Evolutionary conservation across 2,888 invertebrate genomes (phyloP).

Genomic region (Conus canariensis): DNA sequence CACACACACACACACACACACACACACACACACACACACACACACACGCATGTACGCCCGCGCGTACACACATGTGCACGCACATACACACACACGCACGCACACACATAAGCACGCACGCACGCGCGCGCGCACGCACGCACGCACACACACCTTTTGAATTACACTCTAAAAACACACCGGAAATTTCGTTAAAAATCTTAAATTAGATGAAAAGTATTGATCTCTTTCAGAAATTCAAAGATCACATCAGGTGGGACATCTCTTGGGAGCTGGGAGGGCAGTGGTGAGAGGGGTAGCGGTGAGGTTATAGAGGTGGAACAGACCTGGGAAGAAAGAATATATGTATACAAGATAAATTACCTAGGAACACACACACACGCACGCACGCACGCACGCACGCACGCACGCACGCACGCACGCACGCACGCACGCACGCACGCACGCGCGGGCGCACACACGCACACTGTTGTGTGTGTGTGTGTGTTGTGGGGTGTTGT

Average conservation of each 20-base stretch:
- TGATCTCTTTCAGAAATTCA: too few species aligned
- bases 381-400: conserved; percentile 12
- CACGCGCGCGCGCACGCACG: neutral
- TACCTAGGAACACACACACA: neutral
- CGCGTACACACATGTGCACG: conserved; percentile 14
- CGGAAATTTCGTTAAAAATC: too few species aligned
- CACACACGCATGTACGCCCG: neutral
- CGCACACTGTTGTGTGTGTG: neutral
- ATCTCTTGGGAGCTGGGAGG: too few species aligned
- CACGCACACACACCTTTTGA: neutral
- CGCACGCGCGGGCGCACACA: neutral
- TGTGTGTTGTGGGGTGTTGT: too few species aligned
- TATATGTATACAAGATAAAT: too few species aligned
- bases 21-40: neutral
- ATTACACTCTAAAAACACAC: too few species aligned
- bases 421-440: neutral
- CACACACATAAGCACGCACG: conserved; percentile 22
- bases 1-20: neutral
- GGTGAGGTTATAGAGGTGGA: too few species aligned
- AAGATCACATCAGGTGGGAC: too few species aligned
- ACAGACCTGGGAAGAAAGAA: too few species aligned
- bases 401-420: neutral
- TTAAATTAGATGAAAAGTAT: too few species aligned
- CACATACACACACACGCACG: conserved; percentile 4
- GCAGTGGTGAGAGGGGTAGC: too few species aligned